Conservation (phyloP, 64 coral and sea anemone genomes). For the Pocillopora damicornis region DNA sequence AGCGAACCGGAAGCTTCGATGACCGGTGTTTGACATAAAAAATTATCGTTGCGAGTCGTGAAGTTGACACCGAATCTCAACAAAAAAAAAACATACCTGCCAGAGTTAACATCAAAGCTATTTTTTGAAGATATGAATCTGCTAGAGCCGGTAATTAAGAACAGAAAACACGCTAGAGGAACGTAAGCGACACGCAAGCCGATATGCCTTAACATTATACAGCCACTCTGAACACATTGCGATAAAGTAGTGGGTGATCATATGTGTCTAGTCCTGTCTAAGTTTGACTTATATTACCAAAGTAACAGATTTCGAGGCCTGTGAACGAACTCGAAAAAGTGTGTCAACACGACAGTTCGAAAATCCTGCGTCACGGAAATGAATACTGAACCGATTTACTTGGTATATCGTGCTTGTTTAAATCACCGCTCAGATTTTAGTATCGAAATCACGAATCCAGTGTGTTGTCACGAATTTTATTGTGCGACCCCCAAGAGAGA, state of each 20-base stretch:
- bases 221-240: background rate
- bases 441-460: constrained; percentile 23
- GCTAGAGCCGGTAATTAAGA: background rate
- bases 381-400: constrained; percentile 2
- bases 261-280: constrained; percentile 25
- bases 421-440: constrained; percentile 3
- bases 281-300: constrained; percentile 2
- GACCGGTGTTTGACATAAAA: constrained; percentile 28
- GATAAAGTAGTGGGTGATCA: background rate
- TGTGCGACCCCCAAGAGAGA: constrained; percentile 22
- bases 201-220: background rate
- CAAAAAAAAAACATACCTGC: background rate
- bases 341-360: background rate
- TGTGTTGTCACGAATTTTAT: constrained; percentile 30
- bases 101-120: background rate
- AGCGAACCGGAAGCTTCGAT: constrained; percentile 20
- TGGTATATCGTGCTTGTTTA: constrained; percentile 32
- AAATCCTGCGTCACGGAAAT: background rate
- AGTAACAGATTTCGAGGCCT: constrained; percentile 13
- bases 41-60: constrained; percentile 16
- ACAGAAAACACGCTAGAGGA: background rate
- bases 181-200: background rate
- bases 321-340: constrained; percentile 5
- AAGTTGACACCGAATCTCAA: background rate
- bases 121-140: background rate